Conservation (phyloP, 1,140 invertebrate genomes). For the Bombus ignitus region DNA sequence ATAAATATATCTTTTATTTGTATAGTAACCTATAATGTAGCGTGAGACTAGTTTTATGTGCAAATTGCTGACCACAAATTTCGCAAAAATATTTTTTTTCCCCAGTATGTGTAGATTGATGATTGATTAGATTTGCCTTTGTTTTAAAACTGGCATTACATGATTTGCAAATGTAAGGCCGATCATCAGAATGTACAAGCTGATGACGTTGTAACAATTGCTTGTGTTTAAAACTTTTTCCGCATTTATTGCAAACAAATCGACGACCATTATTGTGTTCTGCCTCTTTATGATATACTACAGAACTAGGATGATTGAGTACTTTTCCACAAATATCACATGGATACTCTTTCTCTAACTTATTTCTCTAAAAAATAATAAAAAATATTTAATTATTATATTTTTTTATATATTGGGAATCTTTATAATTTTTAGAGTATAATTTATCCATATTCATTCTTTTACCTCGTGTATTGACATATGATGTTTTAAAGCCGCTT, state of each 20-base stretch:
- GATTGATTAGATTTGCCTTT: constrained; percentile 87
- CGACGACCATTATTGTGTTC: constrained; percentile 86
- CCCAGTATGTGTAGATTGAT: constrained; percentile 87
- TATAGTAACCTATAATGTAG: constrained; percentile 84
- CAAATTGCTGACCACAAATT: constrained; percentile 89
- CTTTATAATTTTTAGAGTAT: constrained; percentile 22
- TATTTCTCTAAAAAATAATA: constrained; percentile 66
- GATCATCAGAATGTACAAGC: constrained; percentile 86
- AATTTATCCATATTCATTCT: not conserved
- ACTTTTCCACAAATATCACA: constrained; percentile 89
- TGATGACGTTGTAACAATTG: constrained; percentile 88
- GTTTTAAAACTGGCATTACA: constrained; percentile 88
- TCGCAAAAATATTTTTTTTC: constrained; percentile 89
- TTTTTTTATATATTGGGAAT: not conserved
- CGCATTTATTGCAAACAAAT: constrained; percentile 88
- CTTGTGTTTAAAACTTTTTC: constrained; percentile 88
- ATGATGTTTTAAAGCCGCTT: constrained; percentile 84
- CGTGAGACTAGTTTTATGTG: constrained; percentile 88
- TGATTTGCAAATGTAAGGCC: constrained; percentile 85
- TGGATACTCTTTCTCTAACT: constrained; percentile 82
- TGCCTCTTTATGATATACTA: constrained; percentile 88
- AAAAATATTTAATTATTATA: constrained; percentile 2
- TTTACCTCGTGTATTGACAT: constrained; percentile 81
- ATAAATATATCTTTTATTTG: constrained; percentile 1
- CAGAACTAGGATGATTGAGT: constrained; percentile 86